A percentile compares a stretch with the other conserved stretches of the same genome.
These are phyloP conservation scores for Agapornis canus DNA, from an alignment of 2,797 vertebrate species.

Conservation along the genomic window DNA sequence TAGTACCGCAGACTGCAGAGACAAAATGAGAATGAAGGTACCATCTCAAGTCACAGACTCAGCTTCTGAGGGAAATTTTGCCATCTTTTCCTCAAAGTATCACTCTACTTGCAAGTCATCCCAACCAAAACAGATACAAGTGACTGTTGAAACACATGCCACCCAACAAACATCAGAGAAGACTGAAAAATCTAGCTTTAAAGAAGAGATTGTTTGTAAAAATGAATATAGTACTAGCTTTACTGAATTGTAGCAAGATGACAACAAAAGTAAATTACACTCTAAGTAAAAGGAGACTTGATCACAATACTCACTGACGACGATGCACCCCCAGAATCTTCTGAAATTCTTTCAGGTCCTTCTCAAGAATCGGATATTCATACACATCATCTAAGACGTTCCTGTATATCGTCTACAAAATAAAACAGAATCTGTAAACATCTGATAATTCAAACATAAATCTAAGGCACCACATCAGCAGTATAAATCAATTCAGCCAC, in stretches of 20 bases:
- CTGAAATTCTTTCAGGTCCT: conserved; percentile 91
- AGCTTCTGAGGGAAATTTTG: neutral
- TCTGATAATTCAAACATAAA: neutral
- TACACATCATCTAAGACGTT: conserved; percentile 92
- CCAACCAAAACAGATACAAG: neutral
- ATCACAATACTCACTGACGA: conserved; percentile 86
- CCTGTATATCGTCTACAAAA: conserved; percentile 87
- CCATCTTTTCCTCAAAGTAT: neutral
- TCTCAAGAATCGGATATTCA: conserved; percentile 91
- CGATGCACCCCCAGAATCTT: conserved; percentile 91
- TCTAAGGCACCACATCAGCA: neutral
- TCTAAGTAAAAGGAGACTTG: neutral
- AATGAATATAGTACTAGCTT: neutral
- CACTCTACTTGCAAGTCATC: neutral
- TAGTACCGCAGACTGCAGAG: neutral
- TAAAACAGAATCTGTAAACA: neutral
- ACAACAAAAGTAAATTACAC: neutral
- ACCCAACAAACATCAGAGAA: neutral
- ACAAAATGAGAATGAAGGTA: neutral
- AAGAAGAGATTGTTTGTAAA: neutral
- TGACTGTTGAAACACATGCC: neutral
- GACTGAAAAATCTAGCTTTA: neutral
- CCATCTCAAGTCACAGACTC: neutral
- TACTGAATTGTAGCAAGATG: neutral
- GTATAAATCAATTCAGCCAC: neutral